A percentile compares a stretch with the other conserved stretches of the same genome.
phyloP scores from a whole-genome alignment of 2,888 invertebrate species.

The Ptilodon capucinus region DNA sequence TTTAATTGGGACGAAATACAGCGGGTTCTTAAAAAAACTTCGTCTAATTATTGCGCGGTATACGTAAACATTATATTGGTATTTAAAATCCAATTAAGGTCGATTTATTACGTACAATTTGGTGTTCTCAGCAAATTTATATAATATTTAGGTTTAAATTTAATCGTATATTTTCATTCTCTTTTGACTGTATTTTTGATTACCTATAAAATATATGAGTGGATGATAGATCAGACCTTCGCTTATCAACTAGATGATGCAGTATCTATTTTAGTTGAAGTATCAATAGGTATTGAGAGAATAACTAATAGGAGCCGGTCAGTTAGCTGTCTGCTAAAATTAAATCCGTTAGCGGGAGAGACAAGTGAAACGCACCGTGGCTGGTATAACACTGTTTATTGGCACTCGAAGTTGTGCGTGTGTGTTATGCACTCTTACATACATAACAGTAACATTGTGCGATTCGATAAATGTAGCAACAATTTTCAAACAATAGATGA shows the following conservation, averaged over 20 bases:
- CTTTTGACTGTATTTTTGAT: not conserved
- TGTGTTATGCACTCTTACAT: no score
- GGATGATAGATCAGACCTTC: not conserved
- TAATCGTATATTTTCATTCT: no score
- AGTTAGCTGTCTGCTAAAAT: slow-evolving; percentile 3
- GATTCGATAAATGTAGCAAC: slow-evolving; percentile 3
- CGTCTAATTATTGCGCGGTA: not conserved
- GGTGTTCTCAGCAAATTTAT: no score
- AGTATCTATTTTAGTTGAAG: slow-evolving; percentile 2
- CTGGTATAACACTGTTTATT: no score
- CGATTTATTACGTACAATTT: no score
- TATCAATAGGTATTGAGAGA: slow-evolving; percentile 1
- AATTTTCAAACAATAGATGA: slow-evolving; percentile 15
- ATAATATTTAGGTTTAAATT: no score
- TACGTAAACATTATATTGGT: no score
- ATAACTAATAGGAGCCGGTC: slow-evolving; percentile 1
- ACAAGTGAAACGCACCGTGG: no score
- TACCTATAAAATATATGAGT: not conserved
- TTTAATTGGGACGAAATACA: not conserved
- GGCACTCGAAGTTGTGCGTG: no score
- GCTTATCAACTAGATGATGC: not conserved
- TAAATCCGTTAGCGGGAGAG: no score
- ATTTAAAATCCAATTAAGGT: no score
- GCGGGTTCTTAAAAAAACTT: not conserved
- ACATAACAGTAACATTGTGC: no score